Base-by-base conservation (phyloP, 2,113 vertebrate species). In the Pyrgilauda ruficollis region DNA sequence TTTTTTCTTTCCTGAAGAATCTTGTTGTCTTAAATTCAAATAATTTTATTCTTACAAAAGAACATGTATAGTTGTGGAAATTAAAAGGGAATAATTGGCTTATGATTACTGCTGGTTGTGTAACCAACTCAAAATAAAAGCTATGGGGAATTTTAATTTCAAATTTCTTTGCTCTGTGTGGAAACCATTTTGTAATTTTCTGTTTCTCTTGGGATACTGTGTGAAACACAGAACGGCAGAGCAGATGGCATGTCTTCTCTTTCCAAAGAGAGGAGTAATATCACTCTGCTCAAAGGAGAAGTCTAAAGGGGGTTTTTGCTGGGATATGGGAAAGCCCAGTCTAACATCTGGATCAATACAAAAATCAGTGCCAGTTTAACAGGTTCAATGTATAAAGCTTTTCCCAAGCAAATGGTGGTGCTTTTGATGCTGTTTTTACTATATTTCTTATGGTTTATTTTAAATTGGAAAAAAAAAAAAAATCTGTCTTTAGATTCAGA, bases 101-200 rank as follows among this genome's bases (percentile, higher is more conserved):
- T 63, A 47, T 13, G 59, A 37, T 44, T 87, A 59, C 67, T 66
- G 64, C 20, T 3, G 0, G 46, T 84, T 96, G 68, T 44, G 41
- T 74, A 94, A 87, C 59, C 27, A 64, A 37, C 70, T 67, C 53
- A 58, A 85, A 94, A 83, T 44, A 47, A 89, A 91, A 87, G 63
- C 72, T 59, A 70, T 6, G 21, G n/a, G 43, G 75, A 86, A 88
- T 93, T 91, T 85, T 58, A 85, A 91, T 77, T 90, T 80, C 17
- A 69, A 44, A 74, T 90, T 69, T 69, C 73, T 85, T 87, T 80
- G 70, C 58, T 30, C 35, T 66, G 6, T 28, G 55, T 80, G 43
- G 89, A 85, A 95, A 85, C 63, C n/a, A 43, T 73, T 80, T 70
- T 91, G 82, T 88, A 13, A 77, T 83, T 79, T 90, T 91, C 41